phyloP scores from a whole-genome alignment of 2,113 vertebrate genomes.

The Platysternon megacephalum region DNA sequence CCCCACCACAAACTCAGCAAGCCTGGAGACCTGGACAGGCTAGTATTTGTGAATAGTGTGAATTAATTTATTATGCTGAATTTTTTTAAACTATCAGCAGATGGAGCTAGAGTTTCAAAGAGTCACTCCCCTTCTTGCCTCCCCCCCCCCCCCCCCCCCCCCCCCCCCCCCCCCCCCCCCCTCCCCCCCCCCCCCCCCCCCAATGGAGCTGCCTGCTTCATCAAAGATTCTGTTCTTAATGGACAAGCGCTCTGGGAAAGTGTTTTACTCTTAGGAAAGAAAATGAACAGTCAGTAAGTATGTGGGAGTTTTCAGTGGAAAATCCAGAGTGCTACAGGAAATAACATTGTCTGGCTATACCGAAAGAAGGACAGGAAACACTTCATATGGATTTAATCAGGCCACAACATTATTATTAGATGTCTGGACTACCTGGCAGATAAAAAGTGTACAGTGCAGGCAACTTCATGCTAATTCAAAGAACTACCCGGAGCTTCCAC shows the following conservation, averaged over 20 bases:
- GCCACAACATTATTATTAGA: too few species aligned
- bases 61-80: not conserved
- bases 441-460: too few species aligned
- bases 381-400: too few species aligned
- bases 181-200: too few species aligned
- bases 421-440: too few species aligned
- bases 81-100: not conserved
- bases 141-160: too few species aligned
- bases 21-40: not conserved
- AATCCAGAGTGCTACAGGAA: not conserved
- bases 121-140: not conserved
- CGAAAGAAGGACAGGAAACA: too few species aligned
- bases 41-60: not conserved
- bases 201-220: not conserved
- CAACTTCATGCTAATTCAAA: too few species aligned
- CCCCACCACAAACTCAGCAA: not conserved
- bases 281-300: not conserved
- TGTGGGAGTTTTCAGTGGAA: not conserved
- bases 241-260: not conserved
- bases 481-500: too few species aligned
- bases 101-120: not conserved
- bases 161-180: too few species aligned
- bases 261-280: not conserved
- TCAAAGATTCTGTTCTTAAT: not conserved
- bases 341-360: not conserved